Conservation (phyloP, 2,113 vertebrate genomes). For the Leptobrachium ailaonicum region DNA sequence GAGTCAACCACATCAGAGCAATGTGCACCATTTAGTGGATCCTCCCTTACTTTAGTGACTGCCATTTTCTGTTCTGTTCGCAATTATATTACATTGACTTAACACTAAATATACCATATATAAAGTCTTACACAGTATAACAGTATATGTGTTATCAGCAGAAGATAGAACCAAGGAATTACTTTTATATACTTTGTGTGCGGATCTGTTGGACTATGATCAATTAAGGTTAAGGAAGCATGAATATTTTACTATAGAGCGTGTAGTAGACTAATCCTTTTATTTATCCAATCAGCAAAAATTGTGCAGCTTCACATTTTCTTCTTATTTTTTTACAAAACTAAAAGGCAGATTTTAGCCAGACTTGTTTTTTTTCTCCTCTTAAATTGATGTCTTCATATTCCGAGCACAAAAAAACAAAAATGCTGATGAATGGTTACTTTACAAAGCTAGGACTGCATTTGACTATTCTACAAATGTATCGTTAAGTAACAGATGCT, state of each 20-base stretch:
- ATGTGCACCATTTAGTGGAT: no score
- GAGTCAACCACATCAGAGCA: no score
- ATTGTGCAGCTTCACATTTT: conserved; percentile 3
- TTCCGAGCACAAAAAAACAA: background rate
- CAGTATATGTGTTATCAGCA: background rate
- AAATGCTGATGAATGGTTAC: background rate
- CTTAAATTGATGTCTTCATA: background rate
- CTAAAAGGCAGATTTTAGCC: background rate
- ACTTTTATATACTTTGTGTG: no score
- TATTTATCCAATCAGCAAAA: conserved; percentile 15
- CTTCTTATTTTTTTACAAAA: background rate
- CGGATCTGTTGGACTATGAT: background rate
- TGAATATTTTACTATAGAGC: conserved; percentile 6
- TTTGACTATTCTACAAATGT: background rate
- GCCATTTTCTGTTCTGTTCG: no score
- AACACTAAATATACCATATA: conserved; percentile 6
- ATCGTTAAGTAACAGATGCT: background rate
- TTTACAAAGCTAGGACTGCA: background rate
- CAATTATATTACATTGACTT: background rate
- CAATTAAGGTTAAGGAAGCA: background rate
- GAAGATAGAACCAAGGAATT: no score
- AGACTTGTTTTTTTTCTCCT: background rate
- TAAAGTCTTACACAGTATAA: background rate
- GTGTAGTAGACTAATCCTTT: background rate
- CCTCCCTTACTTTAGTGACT: no score